Evolutionary conservation across 2,113 vertebrate genomes (phyloP), one percentile per base, ranked within the genome.

Genomic region (Centropristis striata): DNA sequence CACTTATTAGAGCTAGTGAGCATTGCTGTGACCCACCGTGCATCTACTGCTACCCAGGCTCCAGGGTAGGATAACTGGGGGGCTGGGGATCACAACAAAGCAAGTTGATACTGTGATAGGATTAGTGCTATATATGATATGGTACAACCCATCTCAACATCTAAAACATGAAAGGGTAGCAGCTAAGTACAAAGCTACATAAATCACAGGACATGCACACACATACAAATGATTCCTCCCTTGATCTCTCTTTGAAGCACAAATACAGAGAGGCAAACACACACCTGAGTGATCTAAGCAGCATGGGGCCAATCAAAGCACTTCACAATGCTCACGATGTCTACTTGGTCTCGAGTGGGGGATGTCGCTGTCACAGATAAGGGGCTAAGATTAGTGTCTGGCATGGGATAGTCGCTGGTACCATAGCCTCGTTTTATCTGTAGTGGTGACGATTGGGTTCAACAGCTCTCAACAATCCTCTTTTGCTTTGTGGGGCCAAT

Each of bases 1-100:
- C 83, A 88, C 87, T 78, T 92, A 90, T 90, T 90, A 86, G 65
- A 88, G 78, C 61, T 39, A 27, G 69, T 12, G 80, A 78, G 80
- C 67, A 23, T 41, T 11, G 76, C 71, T 67, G 74, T 71, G 86
- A 90, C 86, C 88, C 3, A n/a, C 27, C 76, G 60, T 36, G 50
- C 70, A 75, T 84, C 75, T 75, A 54, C 37, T 37, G 21, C 71
- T 64, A 46, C 61, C 75, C 55, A 51, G 42, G 49, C 77, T 79
- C 21, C 39, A 27, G 71, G 51, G 63, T 73, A 41, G 53, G 51
- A 75, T 41, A 39, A 18, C 42, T 16, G 42, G 41, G 18, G 28
- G 49, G 59, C 18, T 37, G 1, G 37, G 60, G 53, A 70, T 49
- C 66, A 81, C 73, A 87, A 91, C 80, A 77, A 80, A 86, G 67